These are phyloP conservation scores for Pantherophis guttatus DNA, from an alignment of 2,113 vertebrate genomes.

Conservation along the genomic window DNA sequence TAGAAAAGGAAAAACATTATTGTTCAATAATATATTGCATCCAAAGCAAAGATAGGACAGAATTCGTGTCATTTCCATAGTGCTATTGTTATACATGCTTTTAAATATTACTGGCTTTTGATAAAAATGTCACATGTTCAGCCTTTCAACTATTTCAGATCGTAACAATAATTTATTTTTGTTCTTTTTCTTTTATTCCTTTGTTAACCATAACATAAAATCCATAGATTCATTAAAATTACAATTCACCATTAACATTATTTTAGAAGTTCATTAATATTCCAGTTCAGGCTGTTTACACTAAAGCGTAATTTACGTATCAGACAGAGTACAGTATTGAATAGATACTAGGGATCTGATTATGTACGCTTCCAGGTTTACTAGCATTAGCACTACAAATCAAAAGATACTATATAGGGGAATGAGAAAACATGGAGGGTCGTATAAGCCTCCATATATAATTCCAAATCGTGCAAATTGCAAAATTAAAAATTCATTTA, in stretches of 20 bases:
- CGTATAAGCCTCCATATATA: not conserved
- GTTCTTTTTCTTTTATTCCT: not conserved
- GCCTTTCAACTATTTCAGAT: not conserved
- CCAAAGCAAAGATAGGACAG: not conserved
- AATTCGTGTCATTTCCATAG: not conserved
- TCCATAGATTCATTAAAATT: not conserved
- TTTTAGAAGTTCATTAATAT: not conserved
- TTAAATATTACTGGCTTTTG: not conserved
- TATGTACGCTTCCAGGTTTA: not conserved
- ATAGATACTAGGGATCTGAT: not conserved
- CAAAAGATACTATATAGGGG: not conserved
- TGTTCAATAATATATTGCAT: not conserved
- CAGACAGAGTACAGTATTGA: not conserved
- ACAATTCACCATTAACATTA: too few relatives aligned
- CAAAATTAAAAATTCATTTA: not conserved
- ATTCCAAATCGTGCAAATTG: not conserved
- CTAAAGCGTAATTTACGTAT: not conserved
- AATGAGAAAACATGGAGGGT: not conserved
- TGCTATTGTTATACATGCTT: not conserved
- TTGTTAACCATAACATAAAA: not conserved
- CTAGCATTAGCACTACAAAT: not conserved
- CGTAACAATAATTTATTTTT: not conserved
- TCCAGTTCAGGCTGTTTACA: too few relatives aligned
- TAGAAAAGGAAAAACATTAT: not conserved
- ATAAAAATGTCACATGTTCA: slow-evolving; percentile 2